A percentile compares a stretch with the other conserved stretches of the same genome.
Evolutionary conservation across 2,888 invertebrate genomes (phyloP).

Genomic region (Leucoma salicis): DNA sequence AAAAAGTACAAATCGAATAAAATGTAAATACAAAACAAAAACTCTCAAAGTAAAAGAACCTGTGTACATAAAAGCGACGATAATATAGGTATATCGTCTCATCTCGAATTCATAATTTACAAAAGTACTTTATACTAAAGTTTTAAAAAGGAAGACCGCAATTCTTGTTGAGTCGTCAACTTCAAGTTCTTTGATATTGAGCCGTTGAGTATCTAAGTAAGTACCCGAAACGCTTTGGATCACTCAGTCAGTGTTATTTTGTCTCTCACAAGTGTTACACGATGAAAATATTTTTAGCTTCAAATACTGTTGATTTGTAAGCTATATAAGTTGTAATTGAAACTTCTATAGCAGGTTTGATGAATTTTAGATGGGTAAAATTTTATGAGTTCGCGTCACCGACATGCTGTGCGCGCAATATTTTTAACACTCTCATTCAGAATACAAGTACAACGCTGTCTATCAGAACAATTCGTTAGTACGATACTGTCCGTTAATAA

Average conservation of each 20-base stretch:
- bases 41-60: slow-evolving; percentile 4
- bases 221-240: slow-evolving; percentile 51
- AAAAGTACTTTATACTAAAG: slow-evolving; percentile 26
- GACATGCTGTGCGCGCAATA: too few relatives aligned
- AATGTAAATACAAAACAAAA: slow-evolving; percentile 8
- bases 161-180: slow-evolving; percentile 39
- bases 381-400: too few relatives aligned
- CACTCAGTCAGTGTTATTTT: neutral
- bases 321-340: too few relatives aligned
- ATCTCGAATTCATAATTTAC: slow-evolving; percentile 30
- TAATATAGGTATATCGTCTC: slow-evolving; percentile 23
- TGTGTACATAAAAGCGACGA: too few relatives aligned
- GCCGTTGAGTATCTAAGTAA: slow-evolving; percentile 62
- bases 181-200: slow-evolving; percentile 57
- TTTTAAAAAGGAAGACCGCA: slow-evolving; percentile 35
- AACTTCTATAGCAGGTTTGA: too few relatives aligned
- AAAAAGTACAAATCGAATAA: too few relatives aligned
- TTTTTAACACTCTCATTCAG: too few relatives aligned
- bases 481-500: too few relatives aligned
- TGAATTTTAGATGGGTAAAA: too few relatives aligned
- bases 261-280: slow-evolving; percentile 39
- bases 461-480: too few relatives aligned
- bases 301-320: too few relatives aligned
- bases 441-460: too few relatives aligned
- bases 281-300: slow-evolving; percentile 38